These are phyloP conservation scores for Clarias platycephalus DNA, from an alignment of 2,797 vertebrate genomes.

Conservation along the genomic window DNA sequence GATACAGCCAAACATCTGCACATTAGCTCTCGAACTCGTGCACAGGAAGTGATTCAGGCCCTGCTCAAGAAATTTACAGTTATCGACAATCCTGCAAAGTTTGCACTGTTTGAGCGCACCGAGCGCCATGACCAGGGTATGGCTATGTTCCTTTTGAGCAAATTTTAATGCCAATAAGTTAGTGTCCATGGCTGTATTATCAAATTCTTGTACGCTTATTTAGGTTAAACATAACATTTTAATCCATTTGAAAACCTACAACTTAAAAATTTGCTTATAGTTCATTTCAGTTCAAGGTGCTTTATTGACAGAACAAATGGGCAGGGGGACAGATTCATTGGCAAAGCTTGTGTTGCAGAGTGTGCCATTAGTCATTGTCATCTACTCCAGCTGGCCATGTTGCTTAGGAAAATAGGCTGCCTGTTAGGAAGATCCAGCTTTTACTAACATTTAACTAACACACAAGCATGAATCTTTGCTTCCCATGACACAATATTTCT, in stretches of 20 bases:
- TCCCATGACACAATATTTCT: neutral
- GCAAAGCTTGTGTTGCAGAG: slow-evolving; percentile 4
- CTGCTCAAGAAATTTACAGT: slow-evolving; percentile 94
- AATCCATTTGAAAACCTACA: neutral
- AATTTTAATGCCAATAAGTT: neutral
- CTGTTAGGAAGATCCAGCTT: neutral
- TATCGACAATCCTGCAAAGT: slow-evolving; percentile 94
- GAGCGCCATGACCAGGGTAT: slow-evolving; percentile 90
- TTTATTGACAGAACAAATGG: neutral
- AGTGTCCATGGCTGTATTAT: neutral
- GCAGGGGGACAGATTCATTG: neutral
- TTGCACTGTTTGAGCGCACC: slow-evolving; percentile 88
- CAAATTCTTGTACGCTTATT: neutral
- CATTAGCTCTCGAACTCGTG: slow-evolving; percentile 85
- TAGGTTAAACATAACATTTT: neutral
- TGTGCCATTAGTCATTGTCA: neutral
- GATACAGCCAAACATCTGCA: slow-evolving; percentile 93
- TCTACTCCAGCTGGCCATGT: neutral
- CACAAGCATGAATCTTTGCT: neutral
- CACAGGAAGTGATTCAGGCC: slow-evolving; percentile 91
- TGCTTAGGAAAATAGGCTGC: neutral
- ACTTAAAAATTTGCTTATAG: neutral
- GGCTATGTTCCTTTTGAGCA: neutral
- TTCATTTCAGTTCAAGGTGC: neutral
- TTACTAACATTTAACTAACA: neutral